Base-by-base conservation (phyloP, 2,113 vertebrate species). In the Colaptes auratus region DNA sequence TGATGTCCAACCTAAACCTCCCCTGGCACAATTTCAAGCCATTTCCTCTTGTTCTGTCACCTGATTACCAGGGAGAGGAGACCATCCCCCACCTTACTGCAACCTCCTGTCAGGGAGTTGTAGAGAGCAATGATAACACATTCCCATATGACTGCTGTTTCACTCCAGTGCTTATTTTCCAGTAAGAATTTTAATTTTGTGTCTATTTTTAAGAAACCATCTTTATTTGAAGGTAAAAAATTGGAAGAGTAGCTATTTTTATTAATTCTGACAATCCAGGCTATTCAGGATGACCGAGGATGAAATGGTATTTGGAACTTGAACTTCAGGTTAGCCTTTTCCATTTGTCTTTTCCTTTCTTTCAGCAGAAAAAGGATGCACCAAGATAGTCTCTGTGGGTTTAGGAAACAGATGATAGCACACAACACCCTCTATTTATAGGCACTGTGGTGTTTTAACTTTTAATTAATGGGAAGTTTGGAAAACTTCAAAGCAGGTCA, bases 331-430 rank as follows among this genome's bases (percentile, higher is more conserved):
- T 86, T 88, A 12, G 12, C 13, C 10, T 65, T 78, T 92, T 61
- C 42, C 14, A 2, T 33, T 76, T 82, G 44, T 44, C 23, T 58
- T 84, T 94, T 86, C 21, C 35, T 56, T 65, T 65, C 33, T 50
- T 50, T 90, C 61, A 63, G 35, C 31, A 76, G 46, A 79, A 35
- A 92, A 78, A 80, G 50, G 55, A 72, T 89, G 35, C 20, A 83
- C 48, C 82, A 50, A 78, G 73, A 33, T 12, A 50, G 13, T 61
- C 81, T 64, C 14, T 69, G n/a, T 70, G 71, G 6, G 30, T 52
- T 82, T 82, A 85, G 84, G 55, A 96, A 94, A 76, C 78, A 89
- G 88, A 76, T 89, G 75, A 82, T 28, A 71, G 31, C 24, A 42
- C 33, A 73, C n/a, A 85, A 69, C 82, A 15, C 15, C 18, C 46